These are phyloP conservation scores for Mastomys natalensis DNA, from an alignment of 2,113 vertebrate genomes.

Conservation along the genomic window DNA sequence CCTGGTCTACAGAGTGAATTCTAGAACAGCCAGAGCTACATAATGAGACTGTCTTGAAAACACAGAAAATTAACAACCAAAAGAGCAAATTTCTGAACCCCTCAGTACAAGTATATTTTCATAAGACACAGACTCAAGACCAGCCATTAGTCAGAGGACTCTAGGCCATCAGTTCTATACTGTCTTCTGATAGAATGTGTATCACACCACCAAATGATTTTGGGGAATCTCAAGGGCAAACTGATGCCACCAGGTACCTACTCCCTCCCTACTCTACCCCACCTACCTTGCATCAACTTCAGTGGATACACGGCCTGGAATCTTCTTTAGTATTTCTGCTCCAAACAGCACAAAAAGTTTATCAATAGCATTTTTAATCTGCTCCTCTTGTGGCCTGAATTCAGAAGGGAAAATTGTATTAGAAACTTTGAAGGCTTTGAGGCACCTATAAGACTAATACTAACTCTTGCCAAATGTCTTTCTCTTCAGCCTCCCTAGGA, in stretches of 20 bases:
- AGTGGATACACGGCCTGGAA: constrained; percentile 97
- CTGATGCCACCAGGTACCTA: too few relatives aligned
- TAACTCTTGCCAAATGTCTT: too few relatives aligned
- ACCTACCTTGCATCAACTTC: constrained; percentile 97
- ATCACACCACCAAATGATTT: too few relatives aligned
- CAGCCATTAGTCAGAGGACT: not conserved
- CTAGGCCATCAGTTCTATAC: not conserved
- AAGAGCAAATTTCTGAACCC: not conserved
- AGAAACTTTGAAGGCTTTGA: not conserved
- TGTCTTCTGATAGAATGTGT: too few relatives aligned
- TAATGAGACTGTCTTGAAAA: not conserved
- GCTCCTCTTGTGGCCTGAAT: constrained; percentile 92
- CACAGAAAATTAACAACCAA: not conserved
- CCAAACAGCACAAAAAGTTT: constrained; percentile 97
- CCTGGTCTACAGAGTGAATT: not conserved
- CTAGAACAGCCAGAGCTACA: not conserved
- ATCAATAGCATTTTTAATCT: constrained; percentile 93
- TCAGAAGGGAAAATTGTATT: not conserved
- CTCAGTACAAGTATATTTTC: not conserved
- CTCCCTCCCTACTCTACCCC: rapidly evolving
- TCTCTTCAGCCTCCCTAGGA: not conserved
- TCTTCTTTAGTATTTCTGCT: constrained; percentile 96
- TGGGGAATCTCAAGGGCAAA: too few relatives aligned
- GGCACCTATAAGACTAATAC: not conserved
- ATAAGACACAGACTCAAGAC: not conserved